Conservation (phyloP, 2,888 invertebrate genomes). For the Argyresthia albistria region DNA sequence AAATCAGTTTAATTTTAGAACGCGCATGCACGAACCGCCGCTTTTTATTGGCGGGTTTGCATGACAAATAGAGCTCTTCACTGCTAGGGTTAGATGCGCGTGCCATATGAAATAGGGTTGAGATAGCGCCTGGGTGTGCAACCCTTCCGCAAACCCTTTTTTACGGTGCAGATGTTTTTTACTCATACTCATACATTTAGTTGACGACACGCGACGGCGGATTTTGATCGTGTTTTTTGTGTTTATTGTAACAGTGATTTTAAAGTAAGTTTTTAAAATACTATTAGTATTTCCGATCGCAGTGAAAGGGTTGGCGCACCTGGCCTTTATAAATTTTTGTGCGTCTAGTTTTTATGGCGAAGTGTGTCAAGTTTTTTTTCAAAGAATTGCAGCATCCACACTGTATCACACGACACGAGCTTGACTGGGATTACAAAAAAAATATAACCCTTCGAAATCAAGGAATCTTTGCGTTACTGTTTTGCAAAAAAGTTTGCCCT, state of each 20-base stretch:
- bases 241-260: slow-evolving; percentile 2
- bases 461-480: too few species aligned
- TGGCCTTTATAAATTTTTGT: not conserved
- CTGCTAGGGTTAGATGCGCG: slow-evolving; percentile 12
- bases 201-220: slow-evolving; percentile 39
- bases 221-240: slow-evolving; percentile 36
- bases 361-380: not conserved
- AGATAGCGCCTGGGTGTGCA: slow-evolving; percentile 12
- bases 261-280: slow-evolving; percentile 6
- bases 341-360: not conserved
- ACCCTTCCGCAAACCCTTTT: slow-evolving; percentile 60
- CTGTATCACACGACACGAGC: too few species aligned
- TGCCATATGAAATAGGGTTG: not conserved
- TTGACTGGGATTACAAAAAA: too few species aligned
- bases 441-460: too few species aligned
- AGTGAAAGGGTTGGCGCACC: slow-evolving; percentile 2
- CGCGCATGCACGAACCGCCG: slow-evolving; percentile 63
- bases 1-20: slow-evolving; percentile 68
- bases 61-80: slow-evolving; percentile 38
- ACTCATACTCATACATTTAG: slow-evolving; percentile 27
- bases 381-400: not conserved
- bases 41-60: slow-evolving; percentile 62
- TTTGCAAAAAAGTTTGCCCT: too few species aligned
- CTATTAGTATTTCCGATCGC: slow-evolving; percentile 5
- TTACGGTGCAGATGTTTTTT: slow-evolving; percentile 53